A percentile compares a stretch with the other conserved stretches of the same genome.
These are phyloP conservation scores for Thalassarche chlororhynchos DNA, from an alignment of 2,113 vertebrate species.

Conservation along the genomic window DNA sequence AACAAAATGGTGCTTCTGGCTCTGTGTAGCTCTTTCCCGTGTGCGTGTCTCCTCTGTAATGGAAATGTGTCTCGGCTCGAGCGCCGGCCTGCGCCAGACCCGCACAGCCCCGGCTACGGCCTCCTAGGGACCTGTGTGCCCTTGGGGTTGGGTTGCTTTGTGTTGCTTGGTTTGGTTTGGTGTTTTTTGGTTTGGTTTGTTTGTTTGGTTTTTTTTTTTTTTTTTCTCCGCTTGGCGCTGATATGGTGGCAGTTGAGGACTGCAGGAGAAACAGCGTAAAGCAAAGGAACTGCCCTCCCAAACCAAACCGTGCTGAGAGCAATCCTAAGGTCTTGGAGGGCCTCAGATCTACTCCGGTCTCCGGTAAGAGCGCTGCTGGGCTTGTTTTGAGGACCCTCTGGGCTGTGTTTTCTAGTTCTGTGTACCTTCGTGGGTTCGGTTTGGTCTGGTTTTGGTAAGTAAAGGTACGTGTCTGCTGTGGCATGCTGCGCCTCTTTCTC, in stretches of 20 bases:
- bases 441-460: conserved; percentile 66
- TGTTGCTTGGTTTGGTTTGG: conserved; percentile 32
- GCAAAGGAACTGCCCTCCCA: conserved; percentile 59
- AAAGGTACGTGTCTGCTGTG: conserved; percentile 70
- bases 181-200: neutral
- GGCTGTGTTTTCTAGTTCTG: conserved; percentile 77
- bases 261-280: conserved; percentile 48
- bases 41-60: conserved; percentile 71
- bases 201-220: no score
- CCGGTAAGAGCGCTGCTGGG: conserved; percentile 68
- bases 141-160: neutral
- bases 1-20: conserved; percentile 69
- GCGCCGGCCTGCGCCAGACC: neutral
- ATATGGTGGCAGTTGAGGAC: conserved; percentile 73
- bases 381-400: conserved; percentile 69
- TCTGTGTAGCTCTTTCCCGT: conserved; percentile 71
- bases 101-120: conserved; percentile 10
- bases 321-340: conserved; percentile 74
- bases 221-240: conserved; percentile 65
- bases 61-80: conserved; percentile 59
- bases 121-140: conserved; percentile 39
- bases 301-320: conserved; percentile 52
- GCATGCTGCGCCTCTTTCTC: conserved; percentile 72
- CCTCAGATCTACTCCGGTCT: conserved; percentile 73
- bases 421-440: conserved; percentile 72